Evolutionary conservation across 2,113 vertebrate species (phyloP), one percentile per base, ranked within the genome.

Genomic region (Ptychochromis oligacanthus): DNA sequence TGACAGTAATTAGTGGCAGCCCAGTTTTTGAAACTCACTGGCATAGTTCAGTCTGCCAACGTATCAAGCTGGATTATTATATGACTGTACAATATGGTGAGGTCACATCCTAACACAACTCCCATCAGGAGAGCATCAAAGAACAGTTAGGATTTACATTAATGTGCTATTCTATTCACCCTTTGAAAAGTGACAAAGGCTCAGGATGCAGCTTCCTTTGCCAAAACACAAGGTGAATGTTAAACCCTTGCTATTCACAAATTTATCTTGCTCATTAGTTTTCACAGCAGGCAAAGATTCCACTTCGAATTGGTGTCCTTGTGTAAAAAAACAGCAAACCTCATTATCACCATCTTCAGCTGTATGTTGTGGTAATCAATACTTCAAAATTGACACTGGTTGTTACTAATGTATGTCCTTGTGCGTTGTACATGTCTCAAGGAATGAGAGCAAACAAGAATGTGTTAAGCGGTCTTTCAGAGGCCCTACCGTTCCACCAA

Each of bases 151-250:
- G 24, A 11, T 49, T 52, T n/a, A 34, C 17, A 8, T 52, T 54
- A 72, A 72, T 72, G 5, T 2, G 67, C 43, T 31, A 26, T 70
- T 20, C 65, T 70, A 52, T 43, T 24, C 0, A 0, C 10, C 38
- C 0, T 24, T 26, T 11, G 38, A 46, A 67, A 67, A 43, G 46
- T 18, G 38, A 0, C 14, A 17, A 67, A 17, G 22, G 62, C 62
- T 12, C 43, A 28, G 22, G 20, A 0, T 22, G 18, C 17, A 18
- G 9, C 65, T 18, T 49, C 12, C 17, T 72, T 31, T 72, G 6
- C 24, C 0, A 70, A 24, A 70, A 52, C 26, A 14, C 18, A 28
- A n/a, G 17, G 28, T 52, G 24, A 52, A 5, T 31, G 6, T 43
- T 49, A 52, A 72, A 52, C 24, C 4, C 36, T 36, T 36, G 36